Evolutionary conservation across 2,113 vertebrate species (phyloP), one percentile per base, ranked within the genome.

Genomic region (Monarcha castaneiventris): DNA sequence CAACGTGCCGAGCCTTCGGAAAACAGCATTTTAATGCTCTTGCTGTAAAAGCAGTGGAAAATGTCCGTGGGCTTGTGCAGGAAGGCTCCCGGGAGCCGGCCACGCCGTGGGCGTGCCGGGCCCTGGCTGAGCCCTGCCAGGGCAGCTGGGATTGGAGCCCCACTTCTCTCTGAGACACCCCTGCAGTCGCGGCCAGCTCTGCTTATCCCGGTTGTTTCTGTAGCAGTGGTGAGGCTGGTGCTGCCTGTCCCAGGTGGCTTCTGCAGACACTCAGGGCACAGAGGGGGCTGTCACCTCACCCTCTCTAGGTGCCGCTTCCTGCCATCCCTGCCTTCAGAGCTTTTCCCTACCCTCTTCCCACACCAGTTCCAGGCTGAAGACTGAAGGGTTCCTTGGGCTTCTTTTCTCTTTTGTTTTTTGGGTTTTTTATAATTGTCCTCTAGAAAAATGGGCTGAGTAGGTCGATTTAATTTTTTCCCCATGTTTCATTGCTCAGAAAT

Each of bases 91-190:
- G 7, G 44, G 67, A 64, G 51, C 72, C 8, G 7, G 52, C 41
- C 3, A 8, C 7, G 35, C 48, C 33, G 22, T 13, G 8, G 64
- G 76, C 1, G 48, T 22, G 89, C 73, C 2, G 13, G 43, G 61
- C 14, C 3, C 82, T 32, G 73, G 66, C 56, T 43, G 90, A 85
- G 51, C 84, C 59, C 46, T 9, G 64, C 62, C 52, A 7, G 35
- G 61, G 72, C 12, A 3, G 67, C 63, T 29, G 85, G 48, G 29
- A 3, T 16, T 64, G 77, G 58, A 80, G 18, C 43, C 79, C 64
- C 26, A 0, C 1, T 0, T 21, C 37, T 22, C 46, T 3, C 76
- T 2, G 2, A 21, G 46, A 19, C 66, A 26, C 16, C 59, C 51
- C 61, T 16, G 41, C 7, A 3, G 0, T 4, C 4, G 0, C 69